phyloP scores from a whole-genome alignment of 2,113 vertebrate genomes.

The Platycercus adscitus region DNA sequence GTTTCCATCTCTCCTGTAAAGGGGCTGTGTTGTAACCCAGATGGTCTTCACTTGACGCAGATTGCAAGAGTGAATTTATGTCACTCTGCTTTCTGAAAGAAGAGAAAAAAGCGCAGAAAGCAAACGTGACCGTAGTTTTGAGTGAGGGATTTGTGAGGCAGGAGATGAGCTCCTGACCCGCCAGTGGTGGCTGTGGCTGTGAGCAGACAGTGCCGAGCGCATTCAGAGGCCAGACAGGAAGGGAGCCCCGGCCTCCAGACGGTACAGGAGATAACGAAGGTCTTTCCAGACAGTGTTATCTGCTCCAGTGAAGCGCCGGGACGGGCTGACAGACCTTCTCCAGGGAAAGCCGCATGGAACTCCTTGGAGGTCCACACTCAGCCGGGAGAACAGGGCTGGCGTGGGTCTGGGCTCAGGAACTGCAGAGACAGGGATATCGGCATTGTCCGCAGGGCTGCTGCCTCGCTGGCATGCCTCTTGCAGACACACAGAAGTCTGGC shows the following conservation, averaged over 20 bases:
- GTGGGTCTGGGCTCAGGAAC: neutral
- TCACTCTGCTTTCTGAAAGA: neutral
- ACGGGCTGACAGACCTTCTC: neutral
- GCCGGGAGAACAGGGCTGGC: fast-evolving
- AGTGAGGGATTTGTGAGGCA: neutral
- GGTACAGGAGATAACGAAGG: neutral
- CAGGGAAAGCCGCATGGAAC: neutral
- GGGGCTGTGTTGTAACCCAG: fast-evolving
- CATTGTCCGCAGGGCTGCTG: neutral
- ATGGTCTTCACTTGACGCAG: fast-evolving
- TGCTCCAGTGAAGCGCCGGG: neutral
- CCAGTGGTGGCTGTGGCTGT: neutral
- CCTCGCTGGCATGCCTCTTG: neutral
- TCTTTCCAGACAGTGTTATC: slow-evolving; percentile 41
- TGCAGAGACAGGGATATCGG: neutral
- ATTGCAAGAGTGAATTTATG: neutral
- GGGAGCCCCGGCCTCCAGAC: neutral
- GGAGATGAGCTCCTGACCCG: neutral
- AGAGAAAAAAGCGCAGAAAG: neutral
- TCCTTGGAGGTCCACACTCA: fast-evolving
- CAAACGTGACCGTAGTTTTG: fast-evolving
- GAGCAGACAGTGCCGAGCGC: neutral
- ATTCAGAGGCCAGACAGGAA: neutral
- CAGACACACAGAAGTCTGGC: neutral
- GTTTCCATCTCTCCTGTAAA: neutral